Conservation (phyloP, 30 jellyfish, hydroid and myxozoan species). For the Cassiopea xamachana region DNA sequence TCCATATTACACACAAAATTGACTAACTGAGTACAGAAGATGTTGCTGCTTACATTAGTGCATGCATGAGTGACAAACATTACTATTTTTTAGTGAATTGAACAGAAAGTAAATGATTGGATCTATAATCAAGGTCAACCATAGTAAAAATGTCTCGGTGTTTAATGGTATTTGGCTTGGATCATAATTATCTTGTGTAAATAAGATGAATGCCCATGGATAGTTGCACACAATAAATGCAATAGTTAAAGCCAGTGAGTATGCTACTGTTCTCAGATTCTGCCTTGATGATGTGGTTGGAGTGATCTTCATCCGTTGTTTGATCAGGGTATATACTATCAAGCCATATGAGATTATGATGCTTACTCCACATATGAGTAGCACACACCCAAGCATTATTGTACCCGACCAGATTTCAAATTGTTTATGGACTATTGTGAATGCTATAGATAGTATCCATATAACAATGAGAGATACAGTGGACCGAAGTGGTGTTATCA, state of each 20-base stretch:
- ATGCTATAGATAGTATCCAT: background rate
- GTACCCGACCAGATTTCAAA: background rate
- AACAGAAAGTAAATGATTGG: background rate
- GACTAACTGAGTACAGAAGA: no score
- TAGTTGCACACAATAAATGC: background rate
- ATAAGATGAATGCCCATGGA: background rate
- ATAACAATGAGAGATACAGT: background rate
- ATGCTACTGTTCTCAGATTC: background rate
- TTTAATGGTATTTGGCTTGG: background rate
- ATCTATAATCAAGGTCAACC: background rate
- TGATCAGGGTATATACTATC: background rate
- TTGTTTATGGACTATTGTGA: background rate
- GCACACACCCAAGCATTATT: background rate
- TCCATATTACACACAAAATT: no score
- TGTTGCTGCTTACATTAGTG: no score
- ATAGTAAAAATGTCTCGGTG: background rate
- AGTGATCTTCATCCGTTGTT: background rate
- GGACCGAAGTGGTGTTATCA: background rate
- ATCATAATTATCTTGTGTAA: background rate
- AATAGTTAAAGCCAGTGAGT: background rate
- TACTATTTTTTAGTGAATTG: background rate
- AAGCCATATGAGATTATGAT: background rate
- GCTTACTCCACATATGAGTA: background rate
- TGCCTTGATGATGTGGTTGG: background rate
- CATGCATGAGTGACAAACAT: background rate